Evolutionary conservation across 2,797 vertebrate genomes (phyloP).

Genomic region (Lacerta agilis): DNA sequence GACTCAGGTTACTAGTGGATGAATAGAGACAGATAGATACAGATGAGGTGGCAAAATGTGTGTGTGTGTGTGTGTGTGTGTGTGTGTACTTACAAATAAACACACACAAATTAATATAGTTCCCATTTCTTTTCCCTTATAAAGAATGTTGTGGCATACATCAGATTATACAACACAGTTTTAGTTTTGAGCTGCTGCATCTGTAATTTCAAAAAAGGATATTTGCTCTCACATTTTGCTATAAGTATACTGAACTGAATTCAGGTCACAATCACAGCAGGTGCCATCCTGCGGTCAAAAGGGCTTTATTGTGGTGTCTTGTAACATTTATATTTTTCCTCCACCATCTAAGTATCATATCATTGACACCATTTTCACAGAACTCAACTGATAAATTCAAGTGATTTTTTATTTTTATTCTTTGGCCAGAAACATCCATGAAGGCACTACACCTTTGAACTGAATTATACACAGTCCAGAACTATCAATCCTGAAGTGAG

Average conservation of each 20-base stretch:
- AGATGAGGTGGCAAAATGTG: constrained; percentile 5
- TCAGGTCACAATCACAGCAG: constrained; percentile 37
- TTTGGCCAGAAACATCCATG: constrained; percentile 28
- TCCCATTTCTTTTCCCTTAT: background rate
- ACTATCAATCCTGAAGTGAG: constrained; percentile 24
- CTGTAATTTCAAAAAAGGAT: constrained; percentile 22
- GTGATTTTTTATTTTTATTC: constrained; percentile 26
- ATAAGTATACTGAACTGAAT: constrained; percentile 36
- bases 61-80: background rate
- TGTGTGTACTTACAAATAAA: too few relatives aligned
- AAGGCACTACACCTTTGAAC: constrained; percentile 33
- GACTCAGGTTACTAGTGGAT: background rate
- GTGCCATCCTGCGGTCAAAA: constrained; percentile 47
- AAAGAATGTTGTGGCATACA: background rate
- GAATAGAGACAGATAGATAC: background rate
- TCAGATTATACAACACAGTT: constrained; percentile 3
- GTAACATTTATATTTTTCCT: constrained; percentile 34
- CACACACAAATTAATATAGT: background rate
- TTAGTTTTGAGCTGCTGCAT: background rate
- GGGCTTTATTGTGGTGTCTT: constrained; percentile 24
- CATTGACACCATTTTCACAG: constrained; percentile 26
- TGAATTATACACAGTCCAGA: constrained; percentile 23
- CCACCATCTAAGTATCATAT: background rate
- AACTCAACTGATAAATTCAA: constrained; percentile 40
- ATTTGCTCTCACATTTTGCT: constrained; percentile 25